Base-by-base conservation (phyloP, 2,888 invertebrate genomes). In the Apamea anceps region DNA sequence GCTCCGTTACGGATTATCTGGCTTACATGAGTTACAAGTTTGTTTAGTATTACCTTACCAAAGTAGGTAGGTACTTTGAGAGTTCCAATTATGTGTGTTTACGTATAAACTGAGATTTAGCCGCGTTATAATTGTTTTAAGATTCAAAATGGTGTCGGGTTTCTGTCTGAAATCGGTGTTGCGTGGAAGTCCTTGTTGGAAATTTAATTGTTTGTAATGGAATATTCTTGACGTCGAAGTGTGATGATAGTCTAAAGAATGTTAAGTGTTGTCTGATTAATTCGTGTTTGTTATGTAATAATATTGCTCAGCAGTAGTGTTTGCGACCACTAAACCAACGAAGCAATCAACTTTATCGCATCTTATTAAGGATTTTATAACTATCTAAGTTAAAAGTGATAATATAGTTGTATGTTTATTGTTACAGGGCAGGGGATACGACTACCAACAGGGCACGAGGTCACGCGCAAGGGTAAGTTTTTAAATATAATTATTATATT, bases 361-460 rank as follows among this genome's bases (percentile, higher is more conserved):
- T 54, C 18, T 54, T 48, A 15, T 48, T 15, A 15, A 51, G 18
- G 51, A 42, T 0, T 2, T 68, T 21, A 54, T 54, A 48, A 28
- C 1, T 25, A 13, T 32, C 18, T 12, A 25, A 10, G 6, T 54
- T 37, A 37, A 71, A 32, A 25, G 32, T 71, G 0, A 1, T 57
- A 18, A 57, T 37, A 65, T 12, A 18, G 0, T 45, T 28, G 0
- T 21, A 4, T 75, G 0, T 65, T 62, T 66, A 8, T 94, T 93
- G 87, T 94, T 93, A 21, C 95, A 97, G 96, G 96, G 96, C 72
- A 94, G 96, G 72, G 95, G 95, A 63, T 95, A 95, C 85, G 96
- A 96, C 84, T 96, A 96, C 88, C 96, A 96, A 85, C 96, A 95
- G 81, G 96, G 96, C 88, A 95, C 95, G 62, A 93, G 96, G 85